A percentile compares a stretch with the other conserved stretches of the same genome.
These are phyloP conservation scores for Myotis daubentonii DNA, from an alignment of 2,797 vertebrate species.

Conservation along the genomic window DNA sequence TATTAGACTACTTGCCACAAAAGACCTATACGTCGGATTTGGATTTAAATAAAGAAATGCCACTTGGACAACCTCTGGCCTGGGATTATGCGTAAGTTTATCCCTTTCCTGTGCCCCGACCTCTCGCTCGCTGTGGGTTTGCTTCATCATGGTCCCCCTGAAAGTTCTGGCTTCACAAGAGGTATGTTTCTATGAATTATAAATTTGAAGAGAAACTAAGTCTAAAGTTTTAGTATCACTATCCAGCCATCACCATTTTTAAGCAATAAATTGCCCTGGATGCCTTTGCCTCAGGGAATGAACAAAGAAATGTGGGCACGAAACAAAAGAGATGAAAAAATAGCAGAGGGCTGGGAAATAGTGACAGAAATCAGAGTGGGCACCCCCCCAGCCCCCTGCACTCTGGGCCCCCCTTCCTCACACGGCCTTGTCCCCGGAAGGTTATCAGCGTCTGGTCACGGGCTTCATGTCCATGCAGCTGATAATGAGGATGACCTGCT, in stretches of 20 bases:
- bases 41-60: neutral
- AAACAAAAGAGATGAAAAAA: neutral
- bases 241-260: neutral
- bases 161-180: neutral
- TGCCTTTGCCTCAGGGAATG: neutral
- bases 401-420: neutral
- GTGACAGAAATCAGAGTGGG: neutral
- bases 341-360: neutral
- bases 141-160: neutral
- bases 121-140: neutral
- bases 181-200: neutral
- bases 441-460: neutral
- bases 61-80: neutral
- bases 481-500: neutral
- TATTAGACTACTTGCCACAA: neutral
- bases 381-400: fast-evolving
- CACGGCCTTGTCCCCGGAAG: neutral
- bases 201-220: neutral
- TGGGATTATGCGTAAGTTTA: neutral
- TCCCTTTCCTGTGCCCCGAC: neutral
- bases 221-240: neutral
- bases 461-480: neutral
- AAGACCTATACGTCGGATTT: neutral
- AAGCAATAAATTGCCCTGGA: neutral
- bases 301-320: neutral